A percentile compares a stretch with the other conserved stretches of the same genome.
phyloP scores from a whole-genome alignment of 2,797 vertebrate genomes.

The Takifugu ocellatus region DNA sequence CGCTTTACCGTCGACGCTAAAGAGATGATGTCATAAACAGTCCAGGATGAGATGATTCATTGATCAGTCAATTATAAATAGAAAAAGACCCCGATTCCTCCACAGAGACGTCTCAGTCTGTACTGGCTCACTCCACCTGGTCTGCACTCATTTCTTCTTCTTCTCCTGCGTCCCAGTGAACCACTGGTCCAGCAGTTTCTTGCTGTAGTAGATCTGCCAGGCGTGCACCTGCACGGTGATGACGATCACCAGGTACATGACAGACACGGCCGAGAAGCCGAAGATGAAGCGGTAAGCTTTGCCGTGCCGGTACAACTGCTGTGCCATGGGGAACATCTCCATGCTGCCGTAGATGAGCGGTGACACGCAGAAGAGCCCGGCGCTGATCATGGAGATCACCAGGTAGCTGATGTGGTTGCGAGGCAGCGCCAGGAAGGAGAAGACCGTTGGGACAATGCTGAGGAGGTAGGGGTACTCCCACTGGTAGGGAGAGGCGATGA shows the following conservation, averaged over 20 bases:
- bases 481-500: slow-evolving; percentile 90
- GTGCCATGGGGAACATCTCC: slow-evolving; percentile 97
- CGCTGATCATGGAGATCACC: slow-evolving; percentile 95
- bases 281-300: slow-evolving; percentile 96
- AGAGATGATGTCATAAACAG: no score
- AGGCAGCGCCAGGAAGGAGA: slow-evolving; percentile 88
- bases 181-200: slow-evolving; percentile 96
- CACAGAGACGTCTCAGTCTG: no score
- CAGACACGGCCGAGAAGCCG: slow-evolving; percentile 87
- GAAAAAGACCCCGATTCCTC: not conserved
- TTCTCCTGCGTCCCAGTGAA: slow-evolving; percentile 94
- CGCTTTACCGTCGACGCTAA: no score
- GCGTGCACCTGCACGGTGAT: slow-evolving; percentile 89
- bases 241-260: slow-evolving; percentile 92
- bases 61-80: not conserved
- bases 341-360: slow-evolving; percentile 92
- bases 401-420: slow-evolving; percentile 97
- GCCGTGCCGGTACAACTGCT: slow-evolving; percentile 92
- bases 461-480: slow-evolving; percentile 96
- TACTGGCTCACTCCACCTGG: not conserved
- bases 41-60: no score
- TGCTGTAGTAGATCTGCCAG: slow-evolving; percentile 98
- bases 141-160: slow-evolving; percentile 84
- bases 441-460: slow-evolving; percentile 84
- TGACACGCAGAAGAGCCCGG: slow-evolving; percentile 88